Percentiles rank a stretch among this genome's conserved stretches.
These are phyloP conservation scores for Brachionus rubens DNA, from an alignment of 1,140 invertebrate species.

Conservation along the genomic window DNA sequence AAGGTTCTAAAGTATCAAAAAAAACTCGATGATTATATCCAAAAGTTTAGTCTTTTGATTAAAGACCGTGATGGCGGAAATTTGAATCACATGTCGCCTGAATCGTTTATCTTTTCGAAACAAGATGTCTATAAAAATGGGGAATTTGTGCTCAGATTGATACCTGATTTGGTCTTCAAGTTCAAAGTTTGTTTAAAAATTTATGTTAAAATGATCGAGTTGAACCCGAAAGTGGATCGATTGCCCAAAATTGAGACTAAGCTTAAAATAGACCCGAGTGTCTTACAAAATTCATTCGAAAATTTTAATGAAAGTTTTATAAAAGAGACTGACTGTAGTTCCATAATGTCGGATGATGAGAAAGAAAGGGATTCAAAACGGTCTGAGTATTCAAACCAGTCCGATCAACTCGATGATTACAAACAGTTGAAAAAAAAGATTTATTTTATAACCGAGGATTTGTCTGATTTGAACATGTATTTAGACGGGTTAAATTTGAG, in stretches of 20 bases:
- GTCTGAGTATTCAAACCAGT: not conserved
- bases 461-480: constrained; percentile 32
- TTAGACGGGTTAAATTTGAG: constrained; percentile 1
- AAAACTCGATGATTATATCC: not conserved
- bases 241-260: not conserved
- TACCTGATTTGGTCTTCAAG: not conserved
- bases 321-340: constrained; percentile 35
- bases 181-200: not conserved
- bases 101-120: not conserved
- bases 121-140: constrained; percentile 26
- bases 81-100: constrained; percentile 1
- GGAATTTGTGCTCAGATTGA: constrained; percentile 32
- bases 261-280: not conserved
- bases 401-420: not conserved
- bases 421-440: constrained; percentile 1
- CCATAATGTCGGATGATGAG: constrained; percentile 15
- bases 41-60: not conserved
- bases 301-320: constrained; percentile 36
- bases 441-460: not conserved
- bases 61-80: not conserved
- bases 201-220: not conserved
- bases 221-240: not conserved
- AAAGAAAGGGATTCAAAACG: not conserved
- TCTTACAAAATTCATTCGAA: not conserved
- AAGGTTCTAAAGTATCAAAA: not conserved